Evolutionary conservation across 2,797 vertebrate species (phyloP).

Genomic region (Allochrocebus solatus): DNA sequence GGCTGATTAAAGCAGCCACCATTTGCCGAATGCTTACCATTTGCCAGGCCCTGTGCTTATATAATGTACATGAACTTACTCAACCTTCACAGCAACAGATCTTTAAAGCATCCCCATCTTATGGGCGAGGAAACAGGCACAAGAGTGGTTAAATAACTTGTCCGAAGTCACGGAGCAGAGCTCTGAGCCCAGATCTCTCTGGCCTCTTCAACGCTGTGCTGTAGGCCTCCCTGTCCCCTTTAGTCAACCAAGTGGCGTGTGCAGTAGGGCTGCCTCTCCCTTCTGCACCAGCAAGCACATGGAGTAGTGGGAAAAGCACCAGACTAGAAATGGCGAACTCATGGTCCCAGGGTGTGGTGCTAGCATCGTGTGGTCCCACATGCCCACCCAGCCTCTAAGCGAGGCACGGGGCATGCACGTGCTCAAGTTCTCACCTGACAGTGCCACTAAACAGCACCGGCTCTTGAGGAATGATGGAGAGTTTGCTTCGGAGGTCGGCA

Average conservation of each 20-base stretch:
- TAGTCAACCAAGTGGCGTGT: rapidly evolving
- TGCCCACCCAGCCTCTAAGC: neutral
- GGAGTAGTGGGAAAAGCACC: neutral
- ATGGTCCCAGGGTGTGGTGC: neutral
- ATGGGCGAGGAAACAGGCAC: neutral
- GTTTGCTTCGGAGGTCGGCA: constrained; percentile 94
- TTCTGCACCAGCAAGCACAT: neutral
- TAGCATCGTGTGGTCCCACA: neutral
- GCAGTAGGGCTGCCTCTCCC: neutral
- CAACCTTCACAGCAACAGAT: neutral
- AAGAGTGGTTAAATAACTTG: neutral
- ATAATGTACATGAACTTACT: neutral
- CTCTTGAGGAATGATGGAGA: constrained; percentile 97
- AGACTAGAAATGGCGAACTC: too few relatives aligned
- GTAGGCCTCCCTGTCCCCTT: neutral
- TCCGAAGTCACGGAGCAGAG: neutral
- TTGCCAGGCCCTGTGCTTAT: neutral
- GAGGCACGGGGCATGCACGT: rapidly evolving
- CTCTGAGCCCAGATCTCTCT: neutral
- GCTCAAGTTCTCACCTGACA: constrained; percentile 87
- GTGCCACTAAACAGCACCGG: constrained; percentile 94
- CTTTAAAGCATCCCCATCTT: neutral
- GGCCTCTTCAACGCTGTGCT: rapidly evolving
- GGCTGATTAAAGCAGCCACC: neutral
- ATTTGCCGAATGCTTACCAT: neutral